phyloP scores from a whole-genome alignment of 2,888 invertebrate genomes.

The Mylabris sibirica region DNA sequence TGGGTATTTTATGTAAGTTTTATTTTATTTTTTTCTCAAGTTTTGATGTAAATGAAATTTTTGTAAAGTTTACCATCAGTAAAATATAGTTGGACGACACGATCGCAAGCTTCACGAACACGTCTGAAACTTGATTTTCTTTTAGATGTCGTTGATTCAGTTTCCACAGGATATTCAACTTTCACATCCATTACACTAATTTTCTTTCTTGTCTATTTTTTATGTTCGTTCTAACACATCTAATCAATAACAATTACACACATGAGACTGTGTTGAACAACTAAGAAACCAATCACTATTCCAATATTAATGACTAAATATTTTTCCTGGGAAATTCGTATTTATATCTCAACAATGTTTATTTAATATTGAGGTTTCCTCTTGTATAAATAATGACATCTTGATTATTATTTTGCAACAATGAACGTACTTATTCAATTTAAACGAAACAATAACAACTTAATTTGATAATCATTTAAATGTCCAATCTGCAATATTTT shows the following conservation, averaged over 20 bases:
- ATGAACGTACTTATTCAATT: not conserved
- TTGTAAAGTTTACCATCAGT: conserved; percentile 40
- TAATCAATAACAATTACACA: not conserved
- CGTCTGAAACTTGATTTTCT: conserved; percentile 49
- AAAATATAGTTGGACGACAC: conserved; percentile 46
- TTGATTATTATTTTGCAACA: not conserved
- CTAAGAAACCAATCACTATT: not conserved
- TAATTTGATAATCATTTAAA: not conserved
- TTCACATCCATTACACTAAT: conserved; percentile 29
- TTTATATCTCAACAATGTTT: not conserved
- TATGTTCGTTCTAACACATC: not conserved
- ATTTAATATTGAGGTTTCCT: not conserved
- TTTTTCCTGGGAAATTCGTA: not conserved
- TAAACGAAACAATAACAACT: not conserved
- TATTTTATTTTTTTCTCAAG: not conserved
- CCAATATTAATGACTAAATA: not conserved
- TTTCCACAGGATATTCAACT: conserved; percentile 30
- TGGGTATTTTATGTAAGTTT: not conserved
- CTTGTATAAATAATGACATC: not conserved
- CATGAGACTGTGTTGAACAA: not conserved
- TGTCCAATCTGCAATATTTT: not conserved
- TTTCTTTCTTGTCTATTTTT: too few relatives aligned
- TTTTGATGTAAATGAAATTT: not conserved
- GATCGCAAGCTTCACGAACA: conserved; percentile 46
- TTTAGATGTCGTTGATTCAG: conserved; percentile 32